These are phyloP conservation scores for Calyptomena viridis DNA, from an alignment of 2,113 vertebrate species.

Conservation along the genomic window DNA sequence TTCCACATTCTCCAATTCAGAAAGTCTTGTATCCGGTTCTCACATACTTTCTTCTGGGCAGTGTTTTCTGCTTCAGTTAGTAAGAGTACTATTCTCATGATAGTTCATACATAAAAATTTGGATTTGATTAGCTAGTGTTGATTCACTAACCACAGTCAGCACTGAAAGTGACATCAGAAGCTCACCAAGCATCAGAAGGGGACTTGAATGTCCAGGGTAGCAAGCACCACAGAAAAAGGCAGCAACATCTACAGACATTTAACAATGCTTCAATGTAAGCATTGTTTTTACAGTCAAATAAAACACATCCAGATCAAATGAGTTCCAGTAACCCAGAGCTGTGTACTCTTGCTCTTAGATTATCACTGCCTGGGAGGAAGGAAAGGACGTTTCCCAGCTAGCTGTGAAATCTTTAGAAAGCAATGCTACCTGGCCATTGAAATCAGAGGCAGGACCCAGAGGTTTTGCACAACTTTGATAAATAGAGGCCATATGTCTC, in stretches of 20 bases:
- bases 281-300: background rate
- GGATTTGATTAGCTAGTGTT: conserved; percentile 31
- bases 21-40: conserved; percentile 4
- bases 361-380: background rate
- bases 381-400: background rate
- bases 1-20: conserved; percentile 20
- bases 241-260: background rate
- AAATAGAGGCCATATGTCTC: conserved; percentile 42
- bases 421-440: background rate
- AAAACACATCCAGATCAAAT: background rate
- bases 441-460: background rate
- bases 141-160: conserved; percentile 31
- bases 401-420: background rate
- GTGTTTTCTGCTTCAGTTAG: background rate
- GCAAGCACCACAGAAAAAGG: background rate
- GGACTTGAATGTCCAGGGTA: background rate
- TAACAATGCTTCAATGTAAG: background rate
- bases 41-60: background rate
- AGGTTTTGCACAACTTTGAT: conserved; percentile 11
- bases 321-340: background rate
- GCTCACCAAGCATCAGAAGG: background rate
- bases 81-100: background rate
- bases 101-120: conserved; percentile 24
- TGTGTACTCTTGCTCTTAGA: background rate
- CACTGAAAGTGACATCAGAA: conserved; percentile 20